These are phyloP conservation scores for Acleris sparsana DNA, from an alignment of 2,888 invertebrate genomes.

Conservation along the genomic window DNA sequence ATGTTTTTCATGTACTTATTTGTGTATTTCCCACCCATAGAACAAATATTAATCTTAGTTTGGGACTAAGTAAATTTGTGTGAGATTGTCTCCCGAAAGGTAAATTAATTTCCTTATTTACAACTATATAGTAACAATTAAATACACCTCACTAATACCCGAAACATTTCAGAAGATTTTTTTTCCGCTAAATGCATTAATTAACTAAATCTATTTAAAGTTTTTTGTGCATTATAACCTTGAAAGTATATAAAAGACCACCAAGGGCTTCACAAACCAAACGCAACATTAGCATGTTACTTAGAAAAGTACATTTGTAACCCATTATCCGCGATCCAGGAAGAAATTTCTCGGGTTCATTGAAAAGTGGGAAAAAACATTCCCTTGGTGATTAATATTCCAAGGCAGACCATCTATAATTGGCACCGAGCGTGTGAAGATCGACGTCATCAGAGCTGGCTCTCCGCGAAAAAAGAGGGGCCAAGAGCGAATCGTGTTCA, in stretches of 20 bases:
- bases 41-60: no score
- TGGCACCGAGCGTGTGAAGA: conserved; percentile 67
- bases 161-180: no score
- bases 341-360: conserved; percentile 61
- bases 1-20: no score
- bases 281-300: conserved; percentile 11
- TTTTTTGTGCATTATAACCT: not conserved
- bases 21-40: no score
- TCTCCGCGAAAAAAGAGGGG: conserved; percentile 52
- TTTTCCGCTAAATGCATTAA: no score
- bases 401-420: conserved; percentile 41
- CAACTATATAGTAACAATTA: no score
- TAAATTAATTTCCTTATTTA: no score
- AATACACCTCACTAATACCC: no score
- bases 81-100: no score
- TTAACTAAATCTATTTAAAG: no score
- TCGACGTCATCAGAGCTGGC: conserved; percentile 58
- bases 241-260: conserved; percentile 20
- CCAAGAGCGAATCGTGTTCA: conserved; percentile 2
- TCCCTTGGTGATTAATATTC: conserved; percentile 59
- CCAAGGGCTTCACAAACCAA: conserved; percentile 24
- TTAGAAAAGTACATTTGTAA: conserved; percentile 18
- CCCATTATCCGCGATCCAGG: conserved; percentile 41
- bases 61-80: no score
- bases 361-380: conserved; percentile 55